Conservation (phyloP, 2,797 vertebrate genomes). For the Pseudotriccus pelzelni region DNA sequence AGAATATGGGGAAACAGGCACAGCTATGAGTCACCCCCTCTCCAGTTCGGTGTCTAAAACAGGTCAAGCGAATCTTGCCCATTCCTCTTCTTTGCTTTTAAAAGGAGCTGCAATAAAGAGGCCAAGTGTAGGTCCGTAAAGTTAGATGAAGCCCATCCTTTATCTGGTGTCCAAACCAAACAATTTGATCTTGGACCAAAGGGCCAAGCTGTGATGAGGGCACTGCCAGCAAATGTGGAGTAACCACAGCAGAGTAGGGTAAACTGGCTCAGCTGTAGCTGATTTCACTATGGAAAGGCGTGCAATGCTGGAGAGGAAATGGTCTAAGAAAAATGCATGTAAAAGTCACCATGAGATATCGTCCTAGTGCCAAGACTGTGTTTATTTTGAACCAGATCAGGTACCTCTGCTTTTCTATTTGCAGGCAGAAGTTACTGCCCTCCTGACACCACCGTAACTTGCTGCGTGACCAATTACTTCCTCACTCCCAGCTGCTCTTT, state of each 20-base stretch:
- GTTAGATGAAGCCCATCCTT: neutral
- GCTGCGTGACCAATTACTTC: neutral
- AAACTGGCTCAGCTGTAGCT: neutral
- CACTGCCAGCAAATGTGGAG: neutral
- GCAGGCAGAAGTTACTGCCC: neutral
- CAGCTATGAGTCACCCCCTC: neutral
- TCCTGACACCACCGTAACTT: neutral
- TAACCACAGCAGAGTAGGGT: neutral
- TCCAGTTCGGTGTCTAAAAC: neutral
- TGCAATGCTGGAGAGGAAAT: neutral
- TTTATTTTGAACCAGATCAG: constrained; percentile 18
- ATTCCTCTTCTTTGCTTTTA: constrained; percentile 1
- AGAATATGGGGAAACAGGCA: neutral
- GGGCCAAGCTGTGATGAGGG: neutral
- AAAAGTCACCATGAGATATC: neutral
- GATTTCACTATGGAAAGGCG: neutral
- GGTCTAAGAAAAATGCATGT: neutral
- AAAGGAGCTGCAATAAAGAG: neutral
- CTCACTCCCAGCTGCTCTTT: neutral
- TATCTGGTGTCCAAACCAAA: neutral
- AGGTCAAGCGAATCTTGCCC: neutral
- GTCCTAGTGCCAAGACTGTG: neutral
- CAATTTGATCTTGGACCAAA: neutral
- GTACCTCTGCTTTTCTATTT: neutral
- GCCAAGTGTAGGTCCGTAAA: neutral